Base-by-base conservation (phyloP, 2,113 vertebrate genomes). In the Lates calcarifer region DNA sequence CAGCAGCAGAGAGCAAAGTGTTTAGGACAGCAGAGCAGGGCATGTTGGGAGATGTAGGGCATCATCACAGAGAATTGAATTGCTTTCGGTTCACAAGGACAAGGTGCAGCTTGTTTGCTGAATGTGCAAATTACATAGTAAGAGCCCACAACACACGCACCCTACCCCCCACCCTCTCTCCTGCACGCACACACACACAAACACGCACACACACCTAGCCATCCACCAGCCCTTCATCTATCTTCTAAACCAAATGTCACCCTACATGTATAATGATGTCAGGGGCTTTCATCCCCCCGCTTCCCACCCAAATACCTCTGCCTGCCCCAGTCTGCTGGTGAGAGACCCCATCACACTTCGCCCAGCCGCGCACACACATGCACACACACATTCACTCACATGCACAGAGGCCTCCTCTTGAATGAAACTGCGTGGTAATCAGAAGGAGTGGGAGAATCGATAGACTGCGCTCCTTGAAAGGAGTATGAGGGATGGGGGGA, bases 361-460 rank as follows among this genome's bases (percentile, higher is more conserved):
- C 35, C 39, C 12, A 12, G 1, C 41, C 35, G n/a, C 31, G 22
- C 14, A 14, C 24, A 58, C 14, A 31, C 56, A 58, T 28, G 17
- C 49, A 68, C 43, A n/a, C 62, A 65, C 12, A 15, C 39, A 26
- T 29, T 14, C 28, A 41, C 35, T 6, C 18, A 37, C 10, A n/a
- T 22, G 24, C 33, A 29, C 51, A 28, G 5, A 57, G 74, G 72
- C 78, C 77, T 67, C 43, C 29, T 17, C 31, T 58, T 81, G 76
- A 91, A 89, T 90, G 83, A 90, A 90, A 86, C 55, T 83, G 85
- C 55, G 15, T 84, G 6, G 62, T 89, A 92, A 87, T 91, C 89
- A 90, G 81, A 81, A 70, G 47, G 73, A 87, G 68, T 56, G 80
- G 45, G 22, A 55, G 77, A 86, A 86, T 85, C 73, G n/a, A 82